phyloP scores from a whole-genome alignment of 2,113 vertebrate species.

The Platysteira castanea region DNA sequence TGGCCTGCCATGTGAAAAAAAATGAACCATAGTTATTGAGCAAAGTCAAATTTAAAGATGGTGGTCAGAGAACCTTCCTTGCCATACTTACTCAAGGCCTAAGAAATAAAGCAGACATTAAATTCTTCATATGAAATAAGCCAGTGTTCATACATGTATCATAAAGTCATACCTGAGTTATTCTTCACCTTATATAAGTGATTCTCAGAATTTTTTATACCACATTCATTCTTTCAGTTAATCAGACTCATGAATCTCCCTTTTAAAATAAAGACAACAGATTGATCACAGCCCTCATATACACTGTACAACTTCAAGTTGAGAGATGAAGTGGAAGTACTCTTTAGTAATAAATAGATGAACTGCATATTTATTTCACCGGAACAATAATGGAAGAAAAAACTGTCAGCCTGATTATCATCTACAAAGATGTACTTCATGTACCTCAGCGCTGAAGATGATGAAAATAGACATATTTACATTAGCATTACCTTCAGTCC shows the following conservation, averaged over 20 bases:
- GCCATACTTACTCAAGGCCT: neutral
- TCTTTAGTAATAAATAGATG: neutral
- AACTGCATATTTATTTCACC: constrained; percentile 11
- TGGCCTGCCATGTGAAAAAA: neutral
- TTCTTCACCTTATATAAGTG: neutral
- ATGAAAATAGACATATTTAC: constrained; percentile 36
- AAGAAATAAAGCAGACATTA: neutral
- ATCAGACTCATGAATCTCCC: neutral
- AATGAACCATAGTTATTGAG: neutral
- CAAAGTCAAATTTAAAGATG: neutral
- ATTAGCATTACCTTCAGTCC: neutral
- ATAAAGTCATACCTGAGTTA: neutral
- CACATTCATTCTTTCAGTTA: neutral
- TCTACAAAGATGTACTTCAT: neutral
- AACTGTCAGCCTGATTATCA: constrained; percentile 27
- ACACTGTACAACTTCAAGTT: neutral
- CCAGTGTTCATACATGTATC: neutral
- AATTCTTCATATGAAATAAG: neutral
- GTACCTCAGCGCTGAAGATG: neutral
- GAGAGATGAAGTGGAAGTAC: neutral
- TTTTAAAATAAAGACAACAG: neutral
- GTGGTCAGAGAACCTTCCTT: neutral
- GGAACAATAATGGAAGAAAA: constrained; percentile 23
- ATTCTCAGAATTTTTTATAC: neutral
- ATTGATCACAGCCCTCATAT: neutral